A percentile compares a stretch with the other conserved stretches of the same genome.
Evolutionary conservation across 37 sponge, comb jelly and placozoan genomes (phyloP).

Genomic region (Hormiphora californensis): DNA sequence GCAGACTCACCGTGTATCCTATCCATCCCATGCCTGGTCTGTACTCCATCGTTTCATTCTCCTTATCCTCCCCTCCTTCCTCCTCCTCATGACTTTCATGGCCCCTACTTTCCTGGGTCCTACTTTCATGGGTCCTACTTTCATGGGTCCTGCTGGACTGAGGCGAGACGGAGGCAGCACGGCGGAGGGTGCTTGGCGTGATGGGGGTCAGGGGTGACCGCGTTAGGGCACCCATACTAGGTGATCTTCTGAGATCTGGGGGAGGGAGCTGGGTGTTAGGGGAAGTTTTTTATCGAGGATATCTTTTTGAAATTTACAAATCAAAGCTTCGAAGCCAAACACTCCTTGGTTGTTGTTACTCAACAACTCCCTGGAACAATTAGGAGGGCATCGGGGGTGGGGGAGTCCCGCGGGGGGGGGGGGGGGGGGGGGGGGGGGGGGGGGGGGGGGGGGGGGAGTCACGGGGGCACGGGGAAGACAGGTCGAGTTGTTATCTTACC

Average conservation of each 20-base stretch:
- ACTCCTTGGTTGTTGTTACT: too few species aligned
- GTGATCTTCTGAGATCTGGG: constrained; percentile 36
- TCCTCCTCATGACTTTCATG: background rate
- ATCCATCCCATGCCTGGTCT: constrained; percentile 45
- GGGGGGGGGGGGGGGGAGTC: too few species aligned
- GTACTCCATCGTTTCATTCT: constrained; percentile 27
- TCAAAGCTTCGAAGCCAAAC: too few species aligned
- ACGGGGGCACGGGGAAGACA: too few species aligned
- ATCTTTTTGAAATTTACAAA: too few species aligned
- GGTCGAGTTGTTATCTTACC: too few species aligned
- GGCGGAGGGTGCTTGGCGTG: background rate
- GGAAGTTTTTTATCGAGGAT: background rate
- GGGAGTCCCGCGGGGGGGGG: too few species aligned
- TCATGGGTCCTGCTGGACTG: background rate
- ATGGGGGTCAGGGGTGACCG: constrained; percentile 40
- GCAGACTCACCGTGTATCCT: constrained; percentile 36
- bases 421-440: too few species aligned
- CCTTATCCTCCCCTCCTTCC: background rate
- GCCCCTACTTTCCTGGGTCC: background rate
- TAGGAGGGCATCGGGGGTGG: background rate
- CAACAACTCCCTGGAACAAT: background rate
- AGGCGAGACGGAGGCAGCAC: constrained; percentile 26
- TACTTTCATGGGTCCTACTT: background rate
- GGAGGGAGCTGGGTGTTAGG: background rate
- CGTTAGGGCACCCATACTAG: background rate